A percentile compares a stretch with the other conserved stretches of the same genome.
phyloP scores from a whole-genome alignment of 2,888 invertebrate species.

The Linyphia triangularis region DNA sequence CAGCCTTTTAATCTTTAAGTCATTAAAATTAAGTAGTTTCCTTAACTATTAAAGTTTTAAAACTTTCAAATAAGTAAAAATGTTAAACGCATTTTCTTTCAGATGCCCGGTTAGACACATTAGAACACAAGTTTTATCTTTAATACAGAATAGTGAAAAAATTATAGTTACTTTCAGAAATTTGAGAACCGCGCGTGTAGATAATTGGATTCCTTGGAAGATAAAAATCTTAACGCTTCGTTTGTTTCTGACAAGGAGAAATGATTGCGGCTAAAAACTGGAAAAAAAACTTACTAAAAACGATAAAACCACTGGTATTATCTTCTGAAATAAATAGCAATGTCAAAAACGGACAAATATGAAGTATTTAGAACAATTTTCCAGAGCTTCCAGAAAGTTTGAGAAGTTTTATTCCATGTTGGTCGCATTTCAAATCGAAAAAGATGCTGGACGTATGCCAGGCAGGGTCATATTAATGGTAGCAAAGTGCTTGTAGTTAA shows the following conservation, averaged over 20 bases:
- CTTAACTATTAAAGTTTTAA: too few species aligned
- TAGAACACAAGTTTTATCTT: not conserved
- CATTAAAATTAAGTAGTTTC: too few species aligned
- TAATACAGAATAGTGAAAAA: not conserved
- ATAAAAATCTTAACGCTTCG: not conserved
- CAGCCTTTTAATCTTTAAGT: too few species aligned
- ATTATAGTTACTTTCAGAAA: not conserved
- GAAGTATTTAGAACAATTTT: not conserved
- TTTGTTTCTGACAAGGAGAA: not conserved
- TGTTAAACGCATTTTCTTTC: not conserved
- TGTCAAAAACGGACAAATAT: not conserved
- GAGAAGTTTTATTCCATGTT: not conserved
- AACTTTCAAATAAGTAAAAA: too few species aligned
- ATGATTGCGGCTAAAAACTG: not conserved
- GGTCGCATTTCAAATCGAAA: not conserved
- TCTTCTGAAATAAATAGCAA: not conserved
- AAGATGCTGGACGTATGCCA: not conserved
- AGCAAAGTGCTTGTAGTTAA: not conserved
- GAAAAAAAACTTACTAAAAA: not conserved
- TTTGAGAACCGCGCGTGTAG: not conserved
- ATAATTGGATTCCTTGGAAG: not conserved
- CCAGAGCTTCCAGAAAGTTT: not conserved
- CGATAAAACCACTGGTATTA: not conserved
- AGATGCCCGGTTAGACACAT: not conserved
- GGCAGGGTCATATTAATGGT: not conserved